These are phyloP conservation scores for Melinopterus prodromus DNA, from an alignment of 2,888 invertebrate species.

Conservation along the genomic window DNA sequence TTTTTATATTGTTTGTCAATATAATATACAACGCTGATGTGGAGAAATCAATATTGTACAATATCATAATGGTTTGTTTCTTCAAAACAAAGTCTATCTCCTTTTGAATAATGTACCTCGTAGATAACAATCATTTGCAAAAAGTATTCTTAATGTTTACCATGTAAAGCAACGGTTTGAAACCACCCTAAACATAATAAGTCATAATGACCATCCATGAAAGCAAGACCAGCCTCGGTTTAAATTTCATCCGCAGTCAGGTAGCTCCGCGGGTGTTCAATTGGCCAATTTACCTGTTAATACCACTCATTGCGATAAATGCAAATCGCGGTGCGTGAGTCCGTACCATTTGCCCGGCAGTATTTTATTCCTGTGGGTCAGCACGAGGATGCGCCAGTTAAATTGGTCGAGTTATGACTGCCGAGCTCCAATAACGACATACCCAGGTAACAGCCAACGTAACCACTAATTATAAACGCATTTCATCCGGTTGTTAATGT, in stretches of 20 bases:
- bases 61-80: no score
- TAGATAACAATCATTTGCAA: no score
- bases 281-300: neutral
- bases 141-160: no score
- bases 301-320: neutral
- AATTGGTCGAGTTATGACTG: neutral
- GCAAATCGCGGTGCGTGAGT: neutral
- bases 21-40: no score
- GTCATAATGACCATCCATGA: no score
- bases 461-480: constrained; percentile 4
- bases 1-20: no score
- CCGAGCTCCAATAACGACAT: neutral
- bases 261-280: neutral
- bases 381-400: neutral
- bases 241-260: neutral
- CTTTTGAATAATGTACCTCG: no score
- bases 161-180: no score
- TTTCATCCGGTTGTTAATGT: neutral
- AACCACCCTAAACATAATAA: no score
- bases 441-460: neutral
- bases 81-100: no score
- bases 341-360: neutral
- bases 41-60: no score
- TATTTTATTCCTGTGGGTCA: neutral
- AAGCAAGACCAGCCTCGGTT: no score